Conservation (phyloP, 2,797 vertebrate genomes). For the Arctocebus calabarensis region DNA sequence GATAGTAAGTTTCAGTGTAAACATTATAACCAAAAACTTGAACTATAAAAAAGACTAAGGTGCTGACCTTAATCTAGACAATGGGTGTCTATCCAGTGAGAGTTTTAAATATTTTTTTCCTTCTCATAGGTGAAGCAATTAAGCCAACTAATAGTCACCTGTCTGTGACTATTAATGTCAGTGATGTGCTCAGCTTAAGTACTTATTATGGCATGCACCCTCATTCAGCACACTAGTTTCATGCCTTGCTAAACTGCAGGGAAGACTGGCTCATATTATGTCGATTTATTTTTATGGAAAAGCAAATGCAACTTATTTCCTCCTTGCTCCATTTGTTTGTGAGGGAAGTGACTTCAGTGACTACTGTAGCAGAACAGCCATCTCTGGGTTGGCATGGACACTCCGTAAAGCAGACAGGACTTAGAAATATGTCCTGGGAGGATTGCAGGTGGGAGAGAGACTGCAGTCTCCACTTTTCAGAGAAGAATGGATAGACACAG, state of each 20-base stretch:
- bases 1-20: not conserved
- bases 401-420: not conserved
- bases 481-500: not conserved
- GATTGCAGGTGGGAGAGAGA: not conserved
- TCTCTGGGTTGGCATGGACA: not conserved
- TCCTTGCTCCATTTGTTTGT: not conserved
- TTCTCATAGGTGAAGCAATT: conserved; percentile 1
- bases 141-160: not conserved
- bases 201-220: not conserved
- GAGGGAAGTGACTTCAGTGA: not conserved
- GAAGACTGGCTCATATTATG: not conserved
- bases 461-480: not conserved
- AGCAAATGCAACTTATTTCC: not conserved
- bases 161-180: not conserved
- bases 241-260: conserved; percentile 22
- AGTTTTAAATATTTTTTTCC: not conserved
- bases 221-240: not conserved
- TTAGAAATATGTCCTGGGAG: not conserved
- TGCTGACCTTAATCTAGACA: not conserved
- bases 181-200: not conserved
- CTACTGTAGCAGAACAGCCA: not conserved
- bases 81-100: not conserved
- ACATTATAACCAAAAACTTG: not conserved
- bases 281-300: conserved; percentile 44
- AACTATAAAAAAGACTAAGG: not conserved